phyloP scores from a whole-genome alignment of 2,888 invertebrate species.

The Dascillus cervinus region DNA sequence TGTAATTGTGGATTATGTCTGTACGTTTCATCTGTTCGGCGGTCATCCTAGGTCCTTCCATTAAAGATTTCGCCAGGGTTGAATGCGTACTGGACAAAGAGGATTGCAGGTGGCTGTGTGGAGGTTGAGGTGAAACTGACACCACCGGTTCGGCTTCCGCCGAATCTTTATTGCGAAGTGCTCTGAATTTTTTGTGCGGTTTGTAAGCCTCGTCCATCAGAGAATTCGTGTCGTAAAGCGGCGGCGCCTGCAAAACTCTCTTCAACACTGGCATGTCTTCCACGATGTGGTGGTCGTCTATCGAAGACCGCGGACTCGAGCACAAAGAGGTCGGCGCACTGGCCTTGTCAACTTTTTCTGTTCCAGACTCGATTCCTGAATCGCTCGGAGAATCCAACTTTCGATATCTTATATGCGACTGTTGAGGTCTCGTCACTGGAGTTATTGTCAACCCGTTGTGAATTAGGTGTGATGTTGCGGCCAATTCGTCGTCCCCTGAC shows the following conservation, averaged over 20 bases:
- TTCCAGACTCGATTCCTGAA: slow-evolving; percentile 89
- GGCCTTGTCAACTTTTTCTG: slow-evolving; percentile 73
- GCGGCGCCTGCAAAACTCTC: slow-evolving; percentile 86
- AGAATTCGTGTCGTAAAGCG: slow-evolving; percentile 81
- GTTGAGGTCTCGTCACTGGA: slow-evolving; percentile 47
- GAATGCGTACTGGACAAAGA: slow-evolving; percentile 81
- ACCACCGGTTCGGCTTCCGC: slow-evolving; percentile 68
- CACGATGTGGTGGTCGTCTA: slow-evolving; percentile 70
- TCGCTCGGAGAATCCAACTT: slow-evolving; percentile 88
- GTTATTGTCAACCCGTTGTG: slow-evolving; percentile 69
- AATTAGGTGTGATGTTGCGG: slow-evolving; percentile 62
- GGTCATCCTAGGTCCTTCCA: slow-evolving; percentile 91
- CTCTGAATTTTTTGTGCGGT: slow-evolving; percentile 92
- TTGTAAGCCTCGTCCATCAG: slow-evolving; percentile 93
- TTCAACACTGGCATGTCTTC: slow-evolving; percentile 93
- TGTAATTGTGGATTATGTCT: slow-evolving; percentile 87
- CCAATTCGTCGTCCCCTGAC: slow-evolving; percentile 74
- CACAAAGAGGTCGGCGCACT: slow-evolving; percentile 67
- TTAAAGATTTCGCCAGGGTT: slow-evolving; percentile 80
- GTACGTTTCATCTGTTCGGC: slow-evolving; percentile 88
- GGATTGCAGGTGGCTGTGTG: slow-evolving; percentile 43
- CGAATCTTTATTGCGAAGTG: slow-evolving; percentile 67
- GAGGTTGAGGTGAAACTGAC: slow-evolving; percentile 35
- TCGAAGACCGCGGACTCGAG: slow-evolving; percentile 77
- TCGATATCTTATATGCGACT: slow-evolving; percentile 52